These are phyloP conservation scores for Fistularia commersonii DNA, from an alignment of 2,797 vertebrate species.

Conservation along the genomic window DNA sequence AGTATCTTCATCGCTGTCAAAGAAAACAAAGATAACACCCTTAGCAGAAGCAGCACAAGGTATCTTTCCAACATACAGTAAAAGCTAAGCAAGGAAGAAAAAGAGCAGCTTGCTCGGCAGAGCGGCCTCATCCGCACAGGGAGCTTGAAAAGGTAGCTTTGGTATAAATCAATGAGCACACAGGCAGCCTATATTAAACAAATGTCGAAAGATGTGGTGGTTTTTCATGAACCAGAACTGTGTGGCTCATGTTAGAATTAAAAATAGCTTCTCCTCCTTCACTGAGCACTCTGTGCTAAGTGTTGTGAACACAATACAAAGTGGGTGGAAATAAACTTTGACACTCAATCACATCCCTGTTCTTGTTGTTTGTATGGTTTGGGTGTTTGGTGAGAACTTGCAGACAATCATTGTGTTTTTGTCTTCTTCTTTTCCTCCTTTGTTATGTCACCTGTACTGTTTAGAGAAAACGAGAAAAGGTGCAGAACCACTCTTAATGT, in stretches of 20 bases:
- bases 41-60: too few relatives aligned
- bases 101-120: not conserved
- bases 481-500: constrained; percentile 33
- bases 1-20: not conserved
- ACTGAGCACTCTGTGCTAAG: constrained; percentile 36
- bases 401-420: constrained; percentile 19
- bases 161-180: constrained; percentile 19
- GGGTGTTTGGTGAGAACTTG: constrained; percentile 33
- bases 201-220: constrained; percentile 26
- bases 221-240: constrained; percentile 22
- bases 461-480: constrained; percentile 28
- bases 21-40: too few relatives aligned
- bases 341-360: constrained; percentile 4
- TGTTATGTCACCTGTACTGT: constrained; percentile 30
- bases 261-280: constrained; percentile 35
- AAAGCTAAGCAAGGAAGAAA: too few relatives aligned
- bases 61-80: too few relatives aligned
- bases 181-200: constrained; percentile 25
- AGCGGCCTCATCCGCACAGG: constrained; percentile 4
- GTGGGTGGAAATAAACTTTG: constrained; percentile 44
- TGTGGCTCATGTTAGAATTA: constrained; percentile 37
- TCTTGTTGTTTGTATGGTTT: constrained; percentile 1
- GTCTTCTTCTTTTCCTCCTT: constrained; percentile 3
- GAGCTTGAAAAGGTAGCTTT: constrained; percentile 14
- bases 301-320: constrained; percentile 56